Conservation (phyloP, 2,797 vertebrate genomes). For the Pyrocephalus nanus region DNA sequence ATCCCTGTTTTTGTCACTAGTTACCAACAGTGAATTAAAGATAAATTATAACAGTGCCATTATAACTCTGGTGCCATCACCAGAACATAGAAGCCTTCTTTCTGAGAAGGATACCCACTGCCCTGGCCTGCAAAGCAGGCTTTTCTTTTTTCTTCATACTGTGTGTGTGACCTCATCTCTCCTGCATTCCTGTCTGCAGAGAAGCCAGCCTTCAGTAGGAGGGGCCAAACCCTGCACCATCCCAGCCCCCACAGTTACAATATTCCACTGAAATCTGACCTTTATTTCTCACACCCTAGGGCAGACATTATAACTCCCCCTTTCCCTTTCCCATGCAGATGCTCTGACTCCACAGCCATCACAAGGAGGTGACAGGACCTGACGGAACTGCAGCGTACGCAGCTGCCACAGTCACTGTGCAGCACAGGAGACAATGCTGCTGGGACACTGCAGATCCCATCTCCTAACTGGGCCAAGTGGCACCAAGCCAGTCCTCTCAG, state of each 20-base stretch:
- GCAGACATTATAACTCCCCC: accelerated
- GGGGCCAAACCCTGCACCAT: not conserved
- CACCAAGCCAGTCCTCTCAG: not conserved
- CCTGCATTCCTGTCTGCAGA: not conserved
- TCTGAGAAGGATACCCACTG: not conserved
- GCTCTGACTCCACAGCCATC: not conserved
- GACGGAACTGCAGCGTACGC: not conserved
- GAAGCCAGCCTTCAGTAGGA: not conserved
- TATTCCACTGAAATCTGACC: not conserved
- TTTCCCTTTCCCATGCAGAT: not conserved
- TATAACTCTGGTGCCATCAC: not conserved
- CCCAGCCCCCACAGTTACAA: accelerated
- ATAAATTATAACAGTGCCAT: not conserved
- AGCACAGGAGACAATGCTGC: not conserved
- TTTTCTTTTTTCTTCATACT: not conserved
- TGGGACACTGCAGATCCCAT: not conserved
- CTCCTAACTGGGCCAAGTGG: not conserved
- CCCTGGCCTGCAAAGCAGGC: not conserved
- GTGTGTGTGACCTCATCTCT: not conserved
- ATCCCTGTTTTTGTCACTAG: not conserved
- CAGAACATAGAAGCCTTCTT: not conserved
- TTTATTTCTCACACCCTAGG: not conserved
- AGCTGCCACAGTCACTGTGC: not conserved
- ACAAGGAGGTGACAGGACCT: not conserved
- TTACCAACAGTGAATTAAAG: not conserved